Conservation (phyloP, 1,140 invertebrate genomes). For the Tetragnatha versicolor region DNA sequence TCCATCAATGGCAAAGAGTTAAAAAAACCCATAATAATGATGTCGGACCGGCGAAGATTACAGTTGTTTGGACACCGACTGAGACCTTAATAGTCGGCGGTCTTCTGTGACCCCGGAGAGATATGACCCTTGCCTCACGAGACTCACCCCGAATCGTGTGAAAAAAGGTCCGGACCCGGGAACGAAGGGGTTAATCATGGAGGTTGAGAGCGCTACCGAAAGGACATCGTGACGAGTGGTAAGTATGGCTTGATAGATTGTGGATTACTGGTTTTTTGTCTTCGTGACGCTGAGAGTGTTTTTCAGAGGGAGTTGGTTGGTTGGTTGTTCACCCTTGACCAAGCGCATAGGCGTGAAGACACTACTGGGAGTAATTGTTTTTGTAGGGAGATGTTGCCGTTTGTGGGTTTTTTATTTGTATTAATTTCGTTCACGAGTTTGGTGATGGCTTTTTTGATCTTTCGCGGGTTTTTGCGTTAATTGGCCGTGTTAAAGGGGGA, state of each 20-base stretch:
- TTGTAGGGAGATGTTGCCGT: no score
- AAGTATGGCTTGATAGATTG: constrained; percentile 39
- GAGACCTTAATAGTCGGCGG: neutral
- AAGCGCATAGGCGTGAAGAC: no score
- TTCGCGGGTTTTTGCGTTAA: no score
- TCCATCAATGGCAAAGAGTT: constrained; percentile 20
- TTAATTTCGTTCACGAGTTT: no score
- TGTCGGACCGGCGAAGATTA: constrained; percentile 18
- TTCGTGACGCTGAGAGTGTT: no score
- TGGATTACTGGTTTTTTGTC: constrained; percentile 49
- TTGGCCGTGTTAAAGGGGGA: no score
- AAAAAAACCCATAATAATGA: constrained; percentile 9
- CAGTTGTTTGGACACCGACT: constrained; percentile 37
- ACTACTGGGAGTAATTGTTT: no score
- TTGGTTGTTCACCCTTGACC: no score
- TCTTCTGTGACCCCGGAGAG: constrained; percentile 37
- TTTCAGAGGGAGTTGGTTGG: no score
- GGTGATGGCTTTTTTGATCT: no score
- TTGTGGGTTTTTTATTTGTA: no score
- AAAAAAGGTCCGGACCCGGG: constrained; percentile 12
- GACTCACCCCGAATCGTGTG: constrained; percentile 17
- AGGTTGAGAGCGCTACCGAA: constrained; percentile 35
- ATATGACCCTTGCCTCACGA: constrained; percentile 32
- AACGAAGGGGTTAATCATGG: constrained; percentile 41
- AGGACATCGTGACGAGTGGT: constrained; percentile 40